Evolutionary conservation across 2,797 vertebrate species (phyloP).

Genomic region (Poeciliopsis infans): DNA sequence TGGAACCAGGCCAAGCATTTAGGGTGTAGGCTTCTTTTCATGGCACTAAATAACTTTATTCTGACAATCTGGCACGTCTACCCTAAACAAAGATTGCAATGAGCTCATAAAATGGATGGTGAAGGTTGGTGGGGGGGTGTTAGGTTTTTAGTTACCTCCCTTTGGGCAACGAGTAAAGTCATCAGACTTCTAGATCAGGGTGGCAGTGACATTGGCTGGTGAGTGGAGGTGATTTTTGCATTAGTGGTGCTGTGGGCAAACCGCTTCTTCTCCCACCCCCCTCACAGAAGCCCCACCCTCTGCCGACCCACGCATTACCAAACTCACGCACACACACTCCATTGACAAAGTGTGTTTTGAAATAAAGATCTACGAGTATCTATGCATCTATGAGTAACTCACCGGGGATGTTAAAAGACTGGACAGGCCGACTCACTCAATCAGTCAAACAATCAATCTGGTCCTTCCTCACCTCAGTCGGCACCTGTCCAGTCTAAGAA

Average conservation of each 20-base stretch:
- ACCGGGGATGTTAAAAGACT: not conserved
- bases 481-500: not conserved
- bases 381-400: not conserved
- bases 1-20: conserved; percentile 50
- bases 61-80: conserved; percentile 49
- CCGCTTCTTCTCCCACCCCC: not conserved
- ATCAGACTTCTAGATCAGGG: conserved; percentile 3
- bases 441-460: not conserved
- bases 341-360: not conserved
- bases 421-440: not conserved
- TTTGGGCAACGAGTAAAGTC: conserved; percentile 53
- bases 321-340: not conserved
- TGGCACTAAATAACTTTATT: conserved; percentile 55
- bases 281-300: not conserved
- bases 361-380: not conserved
- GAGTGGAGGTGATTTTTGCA: not conserved
- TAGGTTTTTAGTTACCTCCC: conserved; percentile 39
- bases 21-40: conserved; percentile 59
- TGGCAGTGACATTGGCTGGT: conserved; percentile 42
- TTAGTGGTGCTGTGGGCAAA: not conserved
- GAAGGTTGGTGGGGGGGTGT: conserved; percentile 23
- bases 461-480: not conserved
- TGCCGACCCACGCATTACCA: not conserved
- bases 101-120: conserved; percentile 39
- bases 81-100: conserved; percentile 55